These are phyloP conservation scores for Spongia lamella DNA, from an alignment of 37 sponge, comb jelly and placozoan species.

Conservation along the genomic window DNA sequence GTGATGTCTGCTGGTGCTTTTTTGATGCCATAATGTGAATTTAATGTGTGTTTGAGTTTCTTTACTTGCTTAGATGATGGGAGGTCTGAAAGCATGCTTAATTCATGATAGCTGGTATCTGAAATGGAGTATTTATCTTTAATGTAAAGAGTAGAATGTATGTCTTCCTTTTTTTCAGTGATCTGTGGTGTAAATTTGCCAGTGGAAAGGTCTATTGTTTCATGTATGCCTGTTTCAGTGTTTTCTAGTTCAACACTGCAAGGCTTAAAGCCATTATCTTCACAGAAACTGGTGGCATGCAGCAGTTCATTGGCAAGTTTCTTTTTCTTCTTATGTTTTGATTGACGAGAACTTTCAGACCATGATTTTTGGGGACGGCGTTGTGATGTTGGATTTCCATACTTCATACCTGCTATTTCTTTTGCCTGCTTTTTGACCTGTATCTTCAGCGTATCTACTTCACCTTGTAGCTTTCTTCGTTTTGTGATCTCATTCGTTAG, in stretches of 20 bases:
- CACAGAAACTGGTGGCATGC: neutral
- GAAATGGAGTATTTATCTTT: slow-evolving; percentile 13
- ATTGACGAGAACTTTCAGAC: neutral
- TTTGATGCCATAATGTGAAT: neutral
- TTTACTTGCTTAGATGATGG: neutral
- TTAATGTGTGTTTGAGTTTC: neutral
- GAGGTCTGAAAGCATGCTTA: neutral
- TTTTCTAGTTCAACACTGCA: neutral
- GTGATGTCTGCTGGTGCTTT: neutral
- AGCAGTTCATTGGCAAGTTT: neutral
- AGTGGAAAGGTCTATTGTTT: neutral
- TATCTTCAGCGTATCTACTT: neutral
- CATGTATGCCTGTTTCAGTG: neutral
- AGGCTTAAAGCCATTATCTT: slow-evolving; percentile 3
- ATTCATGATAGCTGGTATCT: slow-evolving; percentile 12
- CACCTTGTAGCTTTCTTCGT: neutral
- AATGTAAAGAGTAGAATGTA: neutral
- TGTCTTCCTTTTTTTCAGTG: neutral
- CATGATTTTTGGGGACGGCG: slow-evolving; percentile 7
- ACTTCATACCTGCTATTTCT: no score
- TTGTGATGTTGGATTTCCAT: no score
- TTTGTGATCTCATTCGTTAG: neutral
- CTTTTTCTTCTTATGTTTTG: neutral
- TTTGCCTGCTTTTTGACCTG: slow-evolving; percentile 1
- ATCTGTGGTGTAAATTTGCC: neutral